phyloP scores from a whole-genome alignment of 2,797 vertebrate genomes.

The Okamejei kenojei region DNA sequence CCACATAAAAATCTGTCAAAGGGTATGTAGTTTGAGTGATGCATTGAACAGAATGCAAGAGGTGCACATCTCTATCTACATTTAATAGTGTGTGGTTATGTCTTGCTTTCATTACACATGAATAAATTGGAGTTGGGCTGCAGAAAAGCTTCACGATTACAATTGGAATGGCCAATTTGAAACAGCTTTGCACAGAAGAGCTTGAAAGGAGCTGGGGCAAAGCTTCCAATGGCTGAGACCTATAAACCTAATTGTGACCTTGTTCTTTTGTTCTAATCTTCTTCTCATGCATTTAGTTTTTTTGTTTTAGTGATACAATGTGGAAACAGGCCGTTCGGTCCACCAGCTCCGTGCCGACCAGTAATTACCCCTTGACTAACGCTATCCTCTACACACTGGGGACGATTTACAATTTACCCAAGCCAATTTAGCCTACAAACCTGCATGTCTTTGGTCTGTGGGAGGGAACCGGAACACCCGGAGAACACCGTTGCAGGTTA shows the following conservation, averaged over 20 bases:
- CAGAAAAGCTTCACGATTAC: not conserved
- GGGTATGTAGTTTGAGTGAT: not conserved
- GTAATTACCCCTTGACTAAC: no score
- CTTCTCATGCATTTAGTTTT: not conserved
- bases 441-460: no score
- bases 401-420: no score
- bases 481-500: no score
- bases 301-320: no score
- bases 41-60: not conserved
- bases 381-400: no score
- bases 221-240: not conserved
- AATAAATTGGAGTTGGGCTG: not conserved
- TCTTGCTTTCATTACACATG: not conserved
- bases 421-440: no score
- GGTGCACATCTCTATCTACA: no score
- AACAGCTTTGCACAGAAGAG: not conserved
- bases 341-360: no score
- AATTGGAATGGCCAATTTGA: not conserved
- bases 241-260: not conserved
- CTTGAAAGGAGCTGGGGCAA: not conserved
- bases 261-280: no score
- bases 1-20: not conserved
- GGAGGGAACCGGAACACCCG: no score
- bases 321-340: no score
- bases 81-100: not conserved